These are phyloP conservation scores for Nettapus auritus DNA, from an alignment of 2,113 vertebrate genomes.

Conservation along the genomic window DNA sequence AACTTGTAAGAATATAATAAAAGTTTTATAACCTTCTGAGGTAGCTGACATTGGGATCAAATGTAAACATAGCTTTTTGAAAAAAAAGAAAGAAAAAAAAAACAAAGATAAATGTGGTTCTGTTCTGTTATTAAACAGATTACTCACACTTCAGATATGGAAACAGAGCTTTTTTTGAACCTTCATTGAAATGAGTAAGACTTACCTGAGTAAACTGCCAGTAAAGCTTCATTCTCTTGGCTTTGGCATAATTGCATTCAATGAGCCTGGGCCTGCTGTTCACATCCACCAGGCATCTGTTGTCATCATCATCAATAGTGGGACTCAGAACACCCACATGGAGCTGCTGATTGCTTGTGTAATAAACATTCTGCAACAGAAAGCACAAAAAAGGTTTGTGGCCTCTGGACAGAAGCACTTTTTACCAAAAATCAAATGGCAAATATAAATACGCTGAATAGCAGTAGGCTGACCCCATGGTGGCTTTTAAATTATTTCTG, in stretches of 20 bases:
- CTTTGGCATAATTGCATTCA: constrained; percentile 94
- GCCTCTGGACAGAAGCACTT: constrained; percentile 14
- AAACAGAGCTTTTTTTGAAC: constrained; percentile 5
- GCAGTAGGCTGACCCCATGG: not conserved
- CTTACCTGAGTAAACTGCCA: constrained; percentile 97
- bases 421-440: not conserved
- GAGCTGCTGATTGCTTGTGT: constrained; percentile 91
- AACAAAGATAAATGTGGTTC: not conserved
- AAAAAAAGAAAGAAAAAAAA: no score
- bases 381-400: constrained; percentile 55
- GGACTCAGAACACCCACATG: constrained; percentile 94
- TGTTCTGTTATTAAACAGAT: not conserved
- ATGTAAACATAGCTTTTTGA: not conserved
- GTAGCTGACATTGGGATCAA: not conserved
- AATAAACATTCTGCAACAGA: constrained; percentile 94
- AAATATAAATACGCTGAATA: not conserved
- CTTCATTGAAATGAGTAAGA: constrained; percentile 5
- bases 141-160: not conserved
- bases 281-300: constrained; percentile 98
- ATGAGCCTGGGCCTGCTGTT: constrained; percentile 92
- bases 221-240: constrained; percentile 97
- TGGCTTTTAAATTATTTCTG: not conserved
- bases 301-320: constrained; percentile 94
- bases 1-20: not conserved
- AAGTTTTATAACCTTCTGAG: not conserved